Conservation (phyloP, 2,888 invertebrate genomes). For the Arenicola marina region DNA sequence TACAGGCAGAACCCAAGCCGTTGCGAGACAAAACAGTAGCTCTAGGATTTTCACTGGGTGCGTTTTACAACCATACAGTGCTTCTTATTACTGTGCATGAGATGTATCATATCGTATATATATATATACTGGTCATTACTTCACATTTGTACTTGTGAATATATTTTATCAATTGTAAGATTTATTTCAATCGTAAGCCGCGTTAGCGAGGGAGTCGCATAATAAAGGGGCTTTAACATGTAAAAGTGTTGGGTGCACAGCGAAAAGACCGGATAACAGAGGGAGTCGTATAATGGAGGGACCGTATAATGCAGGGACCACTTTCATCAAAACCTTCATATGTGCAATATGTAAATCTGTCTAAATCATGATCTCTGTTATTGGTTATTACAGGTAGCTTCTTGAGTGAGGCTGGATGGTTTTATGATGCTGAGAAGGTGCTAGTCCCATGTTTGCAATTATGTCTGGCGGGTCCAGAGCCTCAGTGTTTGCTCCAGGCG, state of each 20-base stretch:
- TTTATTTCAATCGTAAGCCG: no score
- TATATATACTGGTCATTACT: no score
- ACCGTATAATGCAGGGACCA: background rate
- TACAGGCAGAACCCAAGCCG: background rate
- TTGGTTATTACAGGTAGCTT: constrained; percentile 66
- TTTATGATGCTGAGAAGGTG: constrained; percentile 76
- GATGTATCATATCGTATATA: background rate
- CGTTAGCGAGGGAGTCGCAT: no score
- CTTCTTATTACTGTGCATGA: background rate
- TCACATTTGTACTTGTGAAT: no score
- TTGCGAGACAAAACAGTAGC: constrained; percentile 46
- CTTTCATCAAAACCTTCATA: no score
- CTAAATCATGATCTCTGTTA: background rate
- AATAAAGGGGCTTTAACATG: no score
- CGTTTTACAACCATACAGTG: constrained; percentile 4
- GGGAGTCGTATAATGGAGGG: background rate
- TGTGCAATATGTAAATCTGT: no score
- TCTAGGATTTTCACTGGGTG: constrained; percentile 58
- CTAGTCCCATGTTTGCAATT: constrained; percentile 72
- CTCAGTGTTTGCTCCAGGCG: constrained; percentile 70
- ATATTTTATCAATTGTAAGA: no score
- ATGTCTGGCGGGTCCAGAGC: constrained; percentile 61
- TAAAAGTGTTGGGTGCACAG: no score
- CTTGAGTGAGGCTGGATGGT: constrained; percentile 88
- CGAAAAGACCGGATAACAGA: no score